Base-by-base conservation (phyloP, 2,113 vertebrate genomes). In the Galbula dea region DNA sequence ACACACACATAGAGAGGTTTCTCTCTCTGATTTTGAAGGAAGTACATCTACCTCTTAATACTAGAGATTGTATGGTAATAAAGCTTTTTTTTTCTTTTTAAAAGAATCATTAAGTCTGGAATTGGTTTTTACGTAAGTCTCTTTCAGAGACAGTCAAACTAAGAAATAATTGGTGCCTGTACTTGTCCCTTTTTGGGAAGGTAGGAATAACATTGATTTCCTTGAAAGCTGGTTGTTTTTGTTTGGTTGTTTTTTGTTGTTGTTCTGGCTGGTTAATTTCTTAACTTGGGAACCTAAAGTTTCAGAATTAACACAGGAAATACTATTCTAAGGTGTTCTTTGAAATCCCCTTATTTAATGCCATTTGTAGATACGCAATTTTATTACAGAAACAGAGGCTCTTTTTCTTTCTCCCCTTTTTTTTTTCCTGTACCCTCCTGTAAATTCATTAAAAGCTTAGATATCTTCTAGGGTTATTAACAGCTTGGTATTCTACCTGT, bases 1-100 rank as follows among this genome's bases (percentile, higher is more conserved):
- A 32, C 6, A 43, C 6, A 32, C 6, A 36, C 20, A 37, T 0
- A 37, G 0, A 37, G 10, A 46, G 45, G 1, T 30, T 75, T 30
- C 10, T 61, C 7, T 27, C 61, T 24, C 41, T 80, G 30, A 37
- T 80, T 76, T 91, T 73, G 16, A n/a, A 62, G 49, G 27, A 58
- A 5, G 1, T 76, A 15, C 9, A 41, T 10, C n/a, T 52, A 11
- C 15, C 14, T 59, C 12, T 62, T 67, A 49, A 24, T 30, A 22
- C 10, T 11, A 7, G 21, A 76, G 12, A 16, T 9, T 45, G 1
- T 9, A 12, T 13, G 11, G 20, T 16, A 37, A 23, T 24, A n/a
- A 65, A 79, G 11, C 0, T 12, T 20, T 15, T 27, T 27, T 54
- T 10, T 0, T 5, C 41, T 22, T 19, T 55, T 4, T 1, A 30